Base-by-base conservation (phyloP, 1,140 invertebrate species). In the Coelopa frigida region DNA sequence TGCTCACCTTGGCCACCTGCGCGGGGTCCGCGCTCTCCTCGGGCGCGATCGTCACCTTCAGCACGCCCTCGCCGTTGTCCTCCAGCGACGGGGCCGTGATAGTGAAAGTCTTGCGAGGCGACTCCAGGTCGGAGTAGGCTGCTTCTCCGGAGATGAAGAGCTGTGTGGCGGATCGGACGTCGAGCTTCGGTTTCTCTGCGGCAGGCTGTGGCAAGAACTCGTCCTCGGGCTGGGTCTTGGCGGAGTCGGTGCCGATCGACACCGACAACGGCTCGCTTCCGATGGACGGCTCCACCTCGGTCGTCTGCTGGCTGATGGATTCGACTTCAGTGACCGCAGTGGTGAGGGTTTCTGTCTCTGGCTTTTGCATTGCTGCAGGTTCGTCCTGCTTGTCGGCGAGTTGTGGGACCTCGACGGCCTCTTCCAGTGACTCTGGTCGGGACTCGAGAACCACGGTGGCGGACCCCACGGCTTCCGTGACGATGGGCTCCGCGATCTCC, bases 71-170 rank as follows among this genome's bases (percentile, higher is more conserved):
- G n/a, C 62, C 65, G 35, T 54, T 44, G 20, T 54, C 46, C 23
- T 60, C 59, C 14, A 61, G 48, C 3, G 61, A 62, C 10, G 65
- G 65, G 5, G 63, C 60, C 4, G 61, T 59, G 10, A 69, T 54
- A 33, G 61, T 53, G 35, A 58, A 58, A 11, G 52, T 54, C 39
- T 59, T 55, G 3, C 51, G 57, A 12, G 58, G 54, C 2, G 53
- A 41, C 12, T 50, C 38, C 7, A 21, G 36, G 31, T 46, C 38
- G 6, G 54, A 15, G 5, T 51, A 44, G 1, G 52, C 54, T 11
- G 59, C 51, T 50, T 69, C 66, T 3, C 54, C 59, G 22, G 55
- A 48, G 26, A 69, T 62, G 31, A 69, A 68, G 0, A 68, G 51
- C 44, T 69, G 60, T 0, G 65, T 66, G 4, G 59, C 56, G 17